A percentile compares a stretch with the other conserved stretches of the same genome.
Conservation (phyloP, 1,140 invertebrate genomes). For the Limonius californicus region DNA sequence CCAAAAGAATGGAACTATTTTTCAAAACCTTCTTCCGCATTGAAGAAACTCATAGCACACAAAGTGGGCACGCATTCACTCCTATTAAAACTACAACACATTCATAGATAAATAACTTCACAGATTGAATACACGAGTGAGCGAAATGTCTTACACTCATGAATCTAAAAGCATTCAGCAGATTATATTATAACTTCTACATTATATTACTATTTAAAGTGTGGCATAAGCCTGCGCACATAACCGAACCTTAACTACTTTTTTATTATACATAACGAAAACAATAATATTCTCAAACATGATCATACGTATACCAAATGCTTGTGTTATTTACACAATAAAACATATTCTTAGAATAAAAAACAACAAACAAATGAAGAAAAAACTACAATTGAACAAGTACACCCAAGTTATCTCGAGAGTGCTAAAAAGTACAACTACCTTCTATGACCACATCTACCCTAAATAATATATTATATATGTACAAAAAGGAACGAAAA, state of each 20-base stretch:
- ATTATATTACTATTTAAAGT: not conserved
- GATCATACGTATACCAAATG: constrained; percentile 46
- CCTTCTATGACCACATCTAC: not conserved
- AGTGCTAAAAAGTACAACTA: constrained; percentile 12
- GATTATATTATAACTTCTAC: constrained; percentile 1
- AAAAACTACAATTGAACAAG: constrained; percentile 13
- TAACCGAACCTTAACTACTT: constrained; percentile 7
- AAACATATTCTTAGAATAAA: constrained; percentile 21
- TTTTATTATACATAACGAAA: constrained; percentile 34
- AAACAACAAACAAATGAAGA: constrained; percentile 21
- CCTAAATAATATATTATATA: constrained; percentile 28
- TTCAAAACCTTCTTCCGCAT: constrained; percentile 1
- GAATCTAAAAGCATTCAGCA: constrained; percentile 9
- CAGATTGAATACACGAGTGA: not conserved
- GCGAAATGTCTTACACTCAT: constrained; percentile 3
- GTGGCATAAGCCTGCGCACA: not conserved
- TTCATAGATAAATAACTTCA: constrained; percentile 12
- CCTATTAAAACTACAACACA: constrained; percentile 18
- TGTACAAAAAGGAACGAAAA: constrained; percentile 48
- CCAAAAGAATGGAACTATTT: constrained; percentile 20
- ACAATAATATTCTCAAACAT: constrained; percentile 45
- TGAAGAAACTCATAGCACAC: constrained; percentile 4
- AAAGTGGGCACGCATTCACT: not conserved
- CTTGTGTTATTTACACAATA: constrained; percentile 20
- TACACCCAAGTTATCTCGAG: not conserved